Conservation (phyloP, 2,113 vertebrate species). For the Melanotaenia duboulayi region DNA sequence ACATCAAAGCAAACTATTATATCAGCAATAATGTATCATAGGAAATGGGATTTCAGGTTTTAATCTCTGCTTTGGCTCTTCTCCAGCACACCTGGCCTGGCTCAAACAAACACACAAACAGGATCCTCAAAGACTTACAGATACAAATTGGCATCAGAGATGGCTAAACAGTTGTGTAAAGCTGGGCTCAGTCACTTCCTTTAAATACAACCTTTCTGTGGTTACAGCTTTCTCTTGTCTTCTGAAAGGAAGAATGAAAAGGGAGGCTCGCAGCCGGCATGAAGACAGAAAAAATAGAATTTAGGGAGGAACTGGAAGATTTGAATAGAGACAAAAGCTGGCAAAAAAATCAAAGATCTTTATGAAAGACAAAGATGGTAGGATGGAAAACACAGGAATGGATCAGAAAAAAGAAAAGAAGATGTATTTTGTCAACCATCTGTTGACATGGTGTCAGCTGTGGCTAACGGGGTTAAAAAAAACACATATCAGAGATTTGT, state of each 20-base stretch:
- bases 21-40: conserved; percentile 65
- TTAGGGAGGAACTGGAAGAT: conserved; percentile 64
- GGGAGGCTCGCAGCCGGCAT: conserved; percentile 56
- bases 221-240: conserved; percentile 65
- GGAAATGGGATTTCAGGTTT: conserved; percentile 76
- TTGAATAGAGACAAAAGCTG: conserved; percentile 68
- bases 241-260: conserved; percentile 63
- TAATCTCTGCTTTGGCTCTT: conserved; percentile 61
- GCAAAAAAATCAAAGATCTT: conserved; percentile 61
- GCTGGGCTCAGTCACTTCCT: conserved; percentile 74
- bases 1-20: conserved; percentile 71
- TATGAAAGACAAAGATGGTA: conserved; percentile 52
- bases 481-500: conserved; percentile 77
- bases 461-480: conserved; percentile 60
- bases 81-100: conserved; percentile 76
- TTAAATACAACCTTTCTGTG: conserved; percentile 62
- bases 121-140: conserved; percentile 74
- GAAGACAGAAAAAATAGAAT: conserved; percentile 45
- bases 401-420: conserved; percentile 50
- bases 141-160: conserved; percentile 75
- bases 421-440: conserved; percentile 17
- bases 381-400: conserved; percentile 29
- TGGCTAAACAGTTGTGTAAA: conserved; percentile 72
- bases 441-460: conserved; percentile 67
- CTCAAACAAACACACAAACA: conserved; percentile 79